Percentiles rank a stretch among this genome's conserved stretches.
These are phyloP conservation scores for Dorcus parallelipipedus DNA, from an alignment of 2,888 invertebrate genomes.

Conservation along the genomic window DNA sequence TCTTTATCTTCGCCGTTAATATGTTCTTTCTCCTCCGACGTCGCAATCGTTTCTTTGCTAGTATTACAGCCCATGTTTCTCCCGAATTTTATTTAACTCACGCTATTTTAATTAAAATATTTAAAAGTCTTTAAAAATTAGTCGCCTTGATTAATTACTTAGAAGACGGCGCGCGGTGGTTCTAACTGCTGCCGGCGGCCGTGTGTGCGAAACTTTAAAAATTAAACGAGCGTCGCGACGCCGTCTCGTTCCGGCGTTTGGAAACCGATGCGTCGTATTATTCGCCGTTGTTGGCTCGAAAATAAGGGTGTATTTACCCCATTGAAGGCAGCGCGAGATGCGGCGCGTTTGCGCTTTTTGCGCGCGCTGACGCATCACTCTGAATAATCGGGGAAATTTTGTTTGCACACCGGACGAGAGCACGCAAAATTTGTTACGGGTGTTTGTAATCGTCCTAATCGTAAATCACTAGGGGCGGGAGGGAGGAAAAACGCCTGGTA, in stretches of 20 bases:
- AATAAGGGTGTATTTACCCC: constrained; percentile 42
- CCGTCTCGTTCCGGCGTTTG: not conserved
- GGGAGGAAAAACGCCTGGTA: not conserved
- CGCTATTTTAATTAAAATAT: not conserved
- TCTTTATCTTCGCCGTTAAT: constrained; percentile 10
- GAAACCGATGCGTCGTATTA: not conserved
- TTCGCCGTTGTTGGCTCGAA: constrained; percentile 20
- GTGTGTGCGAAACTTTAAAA: not conserved
- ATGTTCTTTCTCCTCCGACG: constrained; percentile 38
- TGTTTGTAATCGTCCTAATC: not conserved
- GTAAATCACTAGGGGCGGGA: not conserved
- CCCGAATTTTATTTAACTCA: not conserved
- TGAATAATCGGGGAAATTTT: not conserved
- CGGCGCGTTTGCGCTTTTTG: constrained; percentile 35
- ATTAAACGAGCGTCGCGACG: not conserved
- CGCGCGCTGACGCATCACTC: constrained; percentile 13
- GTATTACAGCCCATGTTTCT: constrained; percentile 59
- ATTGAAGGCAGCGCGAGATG: constrained; percentile 36
- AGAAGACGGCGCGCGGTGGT: not conserved
- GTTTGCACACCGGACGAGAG: not conserved
- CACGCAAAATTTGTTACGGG: not conserved
- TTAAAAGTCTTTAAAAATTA: too few relatives aligned
- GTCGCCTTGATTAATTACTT: too few relatives aligned
- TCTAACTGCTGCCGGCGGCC: not conserved
- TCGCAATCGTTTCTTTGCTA: constrained; percentile 53